Evolutionary conservation across 2,113 vertebrate species (phyloP).

Genomic region (Ictidomys tridecemlineatus): DNA sequence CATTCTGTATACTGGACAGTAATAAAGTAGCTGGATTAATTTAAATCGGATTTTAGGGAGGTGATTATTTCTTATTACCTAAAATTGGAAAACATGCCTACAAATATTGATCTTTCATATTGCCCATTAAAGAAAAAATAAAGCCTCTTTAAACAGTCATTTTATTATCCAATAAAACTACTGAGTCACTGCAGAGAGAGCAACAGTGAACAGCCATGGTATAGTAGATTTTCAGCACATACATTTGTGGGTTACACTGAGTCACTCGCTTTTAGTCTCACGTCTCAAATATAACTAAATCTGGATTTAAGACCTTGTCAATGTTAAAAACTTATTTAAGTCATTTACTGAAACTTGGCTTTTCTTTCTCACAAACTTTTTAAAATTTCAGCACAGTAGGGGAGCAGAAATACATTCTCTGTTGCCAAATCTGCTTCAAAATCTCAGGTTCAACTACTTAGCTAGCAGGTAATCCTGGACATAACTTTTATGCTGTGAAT

Average conservation of each 20-base stretch:
- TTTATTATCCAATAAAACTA: conserved; percentile 79
- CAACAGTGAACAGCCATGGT: conserved; percentile 14
- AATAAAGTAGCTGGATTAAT: conserved; percentile 64
- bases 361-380: not conserved
- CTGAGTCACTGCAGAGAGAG: not conserved
- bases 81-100: conserved; percentile 73
- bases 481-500: not conserved
- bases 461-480: not conserved
- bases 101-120: conserved; percentile 71
- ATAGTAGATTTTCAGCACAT: conserved; percentile 54
- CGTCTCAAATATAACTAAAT: conserved; percentile 50
- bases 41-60: conserved; percentile 65
- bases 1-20: not conserved
- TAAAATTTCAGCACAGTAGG: not conserved
- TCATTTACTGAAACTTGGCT: not conserved
- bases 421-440: not conserved
- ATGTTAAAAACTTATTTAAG: conserved; percentile 7
- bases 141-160: conserved; percentile 71
- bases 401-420: not conserved
- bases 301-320: conserved; percentile 34
- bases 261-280: not conserved
- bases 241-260: not conserved
- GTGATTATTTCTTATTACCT: conserved; percentile 66
- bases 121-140: conserved; percentile 58
- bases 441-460: not conserved